These are phyloP conservation scores for Hyles vespertilio DNA, from an alignment of 1,140 invertebrate genomes.

Conservation along the genomic window DNA sequence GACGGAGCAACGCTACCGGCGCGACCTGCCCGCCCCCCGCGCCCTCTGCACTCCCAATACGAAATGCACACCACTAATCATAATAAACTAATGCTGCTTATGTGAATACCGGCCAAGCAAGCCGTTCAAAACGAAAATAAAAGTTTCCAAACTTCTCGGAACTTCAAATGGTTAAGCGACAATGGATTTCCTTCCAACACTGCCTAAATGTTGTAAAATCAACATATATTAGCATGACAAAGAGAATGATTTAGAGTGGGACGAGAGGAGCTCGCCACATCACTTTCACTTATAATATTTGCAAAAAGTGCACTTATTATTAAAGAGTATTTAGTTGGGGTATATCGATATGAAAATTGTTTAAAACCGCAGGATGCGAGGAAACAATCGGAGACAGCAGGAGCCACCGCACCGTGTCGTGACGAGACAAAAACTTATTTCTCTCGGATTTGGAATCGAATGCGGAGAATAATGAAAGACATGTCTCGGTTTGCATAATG, in stretches of 20 bases:
- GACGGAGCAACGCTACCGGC: constrained; percentile 29
- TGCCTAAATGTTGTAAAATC: constrained; percentile 59
- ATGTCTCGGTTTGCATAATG: constrained; percentile 57
- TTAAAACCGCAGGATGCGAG: constrained; percentile 48
- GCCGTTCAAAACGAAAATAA: constrained; percentile 31
- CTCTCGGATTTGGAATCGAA: constrained; percentile 59
- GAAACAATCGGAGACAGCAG: constrained; percentile 45
- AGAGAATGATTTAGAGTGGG: constrained; percentile 49
- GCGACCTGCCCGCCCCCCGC: constrained; percentile 12
- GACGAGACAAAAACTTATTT: constrained; percentile 62
- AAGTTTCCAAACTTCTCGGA: constrained; percentile 46
- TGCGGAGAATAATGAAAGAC: constrained; percentile 50
- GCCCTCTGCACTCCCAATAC: not conserved
- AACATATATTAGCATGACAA: constrained; percentile 65
- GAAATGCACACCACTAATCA: constrained; percentile 4
- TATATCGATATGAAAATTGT: constrained; percentile 49
- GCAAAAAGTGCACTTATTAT: constrained; percentile 36
- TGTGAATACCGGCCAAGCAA: not conserved
- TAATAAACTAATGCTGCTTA: constrained; percentile 1
- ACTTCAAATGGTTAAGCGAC: constrained; percentile 46
- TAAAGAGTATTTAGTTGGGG: constrained; percentile 38
- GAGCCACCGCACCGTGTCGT: constrained; percentile 49
- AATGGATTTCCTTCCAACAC: constrained; percentile 47
- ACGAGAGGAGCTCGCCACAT: constrained; percentile 36
- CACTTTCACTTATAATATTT: constrained; percentile 60